Evolutionary conservation across 2,888 invertebrate species (phyloP), one percentile per base, ranked within the genome.

Genomic region (Amphipyra berbera): DNA sequence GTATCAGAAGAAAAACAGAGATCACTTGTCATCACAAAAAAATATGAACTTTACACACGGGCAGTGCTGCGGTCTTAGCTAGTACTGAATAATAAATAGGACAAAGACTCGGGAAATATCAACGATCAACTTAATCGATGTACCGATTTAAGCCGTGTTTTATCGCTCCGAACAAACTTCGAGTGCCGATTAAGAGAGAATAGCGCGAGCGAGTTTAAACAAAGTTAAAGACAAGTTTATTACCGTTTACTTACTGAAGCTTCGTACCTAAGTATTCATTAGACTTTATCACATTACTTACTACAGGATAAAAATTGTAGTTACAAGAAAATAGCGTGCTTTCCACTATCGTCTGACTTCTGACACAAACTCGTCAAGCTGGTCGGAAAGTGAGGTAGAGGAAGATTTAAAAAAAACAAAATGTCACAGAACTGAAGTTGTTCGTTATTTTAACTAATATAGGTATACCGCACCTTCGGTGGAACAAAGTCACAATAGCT

Each of bases 141-240:
- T 64, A 61, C 59, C 61, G 64, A 69, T 79, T 77, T 69, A 64
- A 65, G 50, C 30, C 55, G 55, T 67, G 73, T 79, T 73, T 73
- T 76, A 77, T 79, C 69, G 69, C 48, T 76, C 0, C 41, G 58
- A 65, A 62, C 64, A 61, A 77, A 79, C 61, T 69, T 69, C 21
- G 55, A 72, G 68, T 72, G 46, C 52, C 73, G 63, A 76, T 76
- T 78, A 77, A 69, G 65, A 64, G 68, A 68, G 73, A 79, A 76
- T 65, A 71, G 76, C 56, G 48, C 47, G 13, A 56, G 55, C 42
- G 63, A 73, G 64, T 79, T 79, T 66, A 70, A 78, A 76, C 64
- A 74, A 69, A 75, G 66, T 68, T 73, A 53, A 52, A 63, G 33
- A 30, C 55, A 60, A 71, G 50, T 74, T 76, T 74, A 70, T 70